Base-by-base conservation (phyloP, 1,140 invertebrate genomes). In the Hermetia illucens region DNA sequence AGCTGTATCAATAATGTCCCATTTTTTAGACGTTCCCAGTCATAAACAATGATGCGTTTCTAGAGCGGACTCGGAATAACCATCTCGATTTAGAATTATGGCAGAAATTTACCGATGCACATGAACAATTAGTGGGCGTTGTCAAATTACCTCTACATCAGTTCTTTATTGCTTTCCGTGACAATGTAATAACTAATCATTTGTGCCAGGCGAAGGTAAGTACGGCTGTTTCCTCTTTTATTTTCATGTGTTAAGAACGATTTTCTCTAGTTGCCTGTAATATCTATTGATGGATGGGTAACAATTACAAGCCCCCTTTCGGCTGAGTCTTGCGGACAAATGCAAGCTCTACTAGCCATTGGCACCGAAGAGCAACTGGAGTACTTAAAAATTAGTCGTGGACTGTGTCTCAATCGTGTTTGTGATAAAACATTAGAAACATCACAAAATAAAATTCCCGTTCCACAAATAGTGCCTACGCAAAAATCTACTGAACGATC, bases 271-370 rank as follows among this genome's bases (percentile, higher is more conserved):
- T 55, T 72, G 42, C 72, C 73, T 19, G 64, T 74, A 13, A 70
- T 75, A 35, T 68, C 68, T 25, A 66, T 72, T 8, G 72, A 75
- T 49, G 68, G 61, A 38, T 74, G 71, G 70, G 63, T 71, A 21
- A 53, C 64, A 5, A 64, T 75, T 38, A 41, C 54, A 2, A 55
- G 65, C 41, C 50, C 63, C n/a, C 44, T 66, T 30, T 61, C 58
- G 19, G 56, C 61, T 21, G 41, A 54, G 18, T 43, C 57, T 12
- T 46, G 62, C 37, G 73, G 72, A 4, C 61, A 75, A 46, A 49
- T 71, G 3, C 62, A 68, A 38, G 66, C 69, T 21, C 39, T 75
- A 1, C 52, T 74, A 13, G 72, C 72, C 20, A 61, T 76, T 27
- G 73, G 73, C 15, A 72, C 70, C 3, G 67, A 67, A 21, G 55